Evolutionary conservation across 37 sponge, comb jelly and placozoan genomes (phyloP).

Genomic region (Eunapius fragilis): DNA sequence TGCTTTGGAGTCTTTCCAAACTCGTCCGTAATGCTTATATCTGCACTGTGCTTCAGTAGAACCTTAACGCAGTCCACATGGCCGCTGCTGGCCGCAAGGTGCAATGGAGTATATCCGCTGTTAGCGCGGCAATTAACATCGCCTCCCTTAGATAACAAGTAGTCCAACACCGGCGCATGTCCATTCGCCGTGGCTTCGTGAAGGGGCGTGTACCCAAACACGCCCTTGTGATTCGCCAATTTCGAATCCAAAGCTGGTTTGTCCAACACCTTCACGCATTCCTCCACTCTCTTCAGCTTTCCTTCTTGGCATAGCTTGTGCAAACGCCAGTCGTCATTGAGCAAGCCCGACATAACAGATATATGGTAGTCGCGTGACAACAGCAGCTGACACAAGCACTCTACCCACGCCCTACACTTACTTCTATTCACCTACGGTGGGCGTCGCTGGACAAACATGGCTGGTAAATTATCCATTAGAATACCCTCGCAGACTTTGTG

Average conservation of each 20-base stretch:
- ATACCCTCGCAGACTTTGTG: neutral
- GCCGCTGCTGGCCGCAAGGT: conserved; percentile 76
- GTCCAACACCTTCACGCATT: conserved; percentile 31
- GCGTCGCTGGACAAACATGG: neutral
- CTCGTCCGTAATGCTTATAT: conserved; percentile 64
- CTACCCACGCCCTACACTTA: neutral
- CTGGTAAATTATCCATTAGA: neutral
- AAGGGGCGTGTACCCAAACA: conserved; percentile 88
- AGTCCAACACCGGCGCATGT: conserved; percentile 49
- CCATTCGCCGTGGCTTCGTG: conserved; percentile 79
- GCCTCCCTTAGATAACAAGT: conserved; percentile 46
- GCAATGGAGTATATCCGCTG: conserved; percentile 85
- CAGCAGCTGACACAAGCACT: neutral
- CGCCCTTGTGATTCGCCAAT: conserved; percentile 64
- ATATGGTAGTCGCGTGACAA: neutral
- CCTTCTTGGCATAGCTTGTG: conserved; percentile 73
- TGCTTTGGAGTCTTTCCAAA: conserved; percentile 81
- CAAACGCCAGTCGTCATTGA: conserved; percentile 54
- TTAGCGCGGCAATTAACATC: conserved; percentile 75
- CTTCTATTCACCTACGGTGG: neutral
- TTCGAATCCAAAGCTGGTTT: conserved; percentile 23
- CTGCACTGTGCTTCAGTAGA: conserved; percentile 59
- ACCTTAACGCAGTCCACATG: conserved; percentile 68
- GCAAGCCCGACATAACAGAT: conserved; percentile 23
- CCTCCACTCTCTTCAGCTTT: conserved; percentile 45